Conservation (phyloP, 1,140 invertebrate species). For the Pseudomyrmex sp. region DNA sequence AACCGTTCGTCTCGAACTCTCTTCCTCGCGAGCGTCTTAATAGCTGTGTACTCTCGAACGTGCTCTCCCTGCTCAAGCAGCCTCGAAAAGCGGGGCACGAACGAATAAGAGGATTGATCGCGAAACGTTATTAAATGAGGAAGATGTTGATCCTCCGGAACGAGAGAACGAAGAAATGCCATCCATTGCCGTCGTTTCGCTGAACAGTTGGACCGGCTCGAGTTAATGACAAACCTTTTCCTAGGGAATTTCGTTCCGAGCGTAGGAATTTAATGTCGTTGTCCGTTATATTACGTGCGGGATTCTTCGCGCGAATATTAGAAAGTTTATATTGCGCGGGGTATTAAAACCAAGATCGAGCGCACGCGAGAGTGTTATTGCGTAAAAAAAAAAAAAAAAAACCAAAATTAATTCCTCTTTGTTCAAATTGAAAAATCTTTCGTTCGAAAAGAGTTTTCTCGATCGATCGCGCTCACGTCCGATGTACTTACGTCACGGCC, state of each 20-base stretch:
- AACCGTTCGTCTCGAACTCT: slow-evolving; percentile 48
- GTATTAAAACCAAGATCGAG: too few relatives aligned
- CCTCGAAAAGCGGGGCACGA: slow-evolving; percentile 22
- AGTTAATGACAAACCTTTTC: slow-evolving; percentile 38
- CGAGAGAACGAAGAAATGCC: slow-evolving; percentile 36
- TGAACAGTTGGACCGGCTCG: slow-evolving; percentile 2
- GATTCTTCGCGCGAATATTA: neutral
- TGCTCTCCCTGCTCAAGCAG: slow-evolving; percentile 50
- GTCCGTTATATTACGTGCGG: slow-evolving; percentile 1
- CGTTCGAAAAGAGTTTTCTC: too few relatives aligned
- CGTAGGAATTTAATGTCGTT: slow-evolving; percentile 6
- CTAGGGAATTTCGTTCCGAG: slow-evolving; percentile 15
- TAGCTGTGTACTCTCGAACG: slow-evolving; percentile 57
- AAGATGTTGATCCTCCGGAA: slow-evolving; percentile 43
- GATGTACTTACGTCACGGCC: slow-evolving; percentile 36
- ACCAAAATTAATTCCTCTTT: neutral
- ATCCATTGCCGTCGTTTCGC: slow-evolving; percentile 42
- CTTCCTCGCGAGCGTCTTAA: slow-evolving; percentile 51
- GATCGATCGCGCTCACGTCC: slow-evolving; percentile 23
- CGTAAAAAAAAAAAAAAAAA: neutral
- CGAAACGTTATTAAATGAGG: slow-evolving; percentile 60
- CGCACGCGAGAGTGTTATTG: too few relatives aligned
- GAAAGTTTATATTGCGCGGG: neutral
- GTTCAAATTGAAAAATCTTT: neutral
- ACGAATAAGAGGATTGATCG: slow-evolving; percentile 48